A percentile compares a stretch with the other conserved stretches of the same genome.
phyloP scores from a whole-genome alignment of 2,888 invertebrate species.

The Ethmia dodecea region DNA sequence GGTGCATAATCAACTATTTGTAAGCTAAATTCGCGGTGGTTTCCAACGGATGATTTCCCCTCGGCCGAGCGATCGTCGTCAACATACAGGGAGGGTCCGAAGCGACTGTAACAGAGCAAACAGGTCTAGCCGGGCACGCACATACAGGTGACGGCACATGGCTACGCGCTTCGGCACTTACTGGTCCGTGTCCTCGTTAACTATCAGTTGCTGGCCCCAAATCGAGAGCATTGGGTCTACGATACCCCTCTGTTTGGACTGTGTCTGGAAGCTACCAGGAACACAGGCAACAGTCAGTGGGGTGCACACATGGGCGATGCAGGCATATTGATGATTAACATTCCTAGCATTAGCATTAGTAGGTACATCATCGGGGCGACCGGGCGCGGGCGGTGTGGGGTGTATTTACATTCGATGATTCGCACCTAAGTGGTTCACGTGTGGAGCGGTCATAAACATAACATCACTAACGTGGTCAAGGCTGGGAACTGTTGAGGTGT shows the following conservation, averaged over 20 bases:
- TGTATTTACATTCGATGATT: constrained; percentile 34
- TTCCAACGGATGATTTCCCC: constrained; percentile 52
- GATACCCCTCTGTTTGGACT: constrained; percentile 96
- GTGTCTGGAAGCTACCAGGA: constrained; percentile 87
- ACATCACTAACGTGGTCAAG: constrained; percentile 20
- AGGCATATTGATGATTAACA: constrained; percentile 24
- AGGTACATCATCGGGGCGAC: constrained; percentile 6
- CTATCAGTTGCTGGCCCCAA: constrained; percentile 98
- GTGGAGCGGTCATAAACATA: constrained; percentile 42
- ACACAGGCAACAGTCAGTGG: constrained; percentile 62
- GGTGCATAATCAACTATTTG: too few species aligned
- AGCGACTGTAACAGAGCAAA: constrained; percentile 52
- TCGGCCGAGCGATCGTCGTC: constrained; percentile 31
- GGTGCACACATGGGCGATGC: constrained; percentile 24
- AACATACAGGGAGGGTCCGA: constrained; percentile 40
- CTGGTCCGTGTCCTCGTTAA: constrained; percentile 98
- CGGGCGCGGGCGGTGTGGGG: constrained; percentile 14
- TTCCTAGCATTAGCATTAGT: constrained; percentile 10
- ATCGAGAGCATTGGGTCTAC: constrained; percentile 99
- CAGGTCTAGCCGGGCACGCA: constrained; percentile 54
- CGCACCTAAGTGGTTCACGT: constrained; percentile 27
- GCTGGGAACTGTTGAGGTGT: constrained; percentile 41
- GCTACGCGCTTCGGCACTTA: constrained; percentile 84
- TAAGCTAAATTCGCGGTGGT: too few species aligned
- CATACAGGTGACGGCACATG: constrained; percentile 36